Evolutionary conservation across 2,888 invertebrate genomes (phyloP).

Genomic region (Cabera pusaria): DNA sequence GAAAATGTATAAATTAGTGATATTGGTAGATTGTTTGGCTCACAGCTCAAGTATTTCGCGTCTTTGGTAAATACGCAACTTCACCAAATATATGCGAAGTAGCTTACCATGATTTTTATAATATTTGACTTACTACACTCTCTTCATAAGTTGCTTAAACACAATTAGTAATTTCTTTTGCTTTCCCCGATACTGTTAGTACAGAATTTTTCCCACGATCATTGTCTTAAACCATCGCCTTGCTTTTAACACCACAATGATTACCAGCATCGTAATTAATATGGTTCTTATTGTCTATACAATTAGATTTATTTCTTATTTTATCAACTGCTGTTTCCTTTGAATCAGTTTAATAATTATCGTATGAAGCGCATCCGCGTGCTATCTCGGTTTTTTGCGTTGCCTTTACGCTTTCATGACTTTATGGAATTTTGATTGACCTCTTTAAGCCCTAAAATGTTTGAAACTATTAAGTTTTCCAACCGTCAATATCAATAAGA

Average conservation of each 20-base stretch:
- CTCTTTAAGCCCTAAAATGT: no score
- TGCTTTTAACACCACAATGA: slow-evolving; percentile 17
- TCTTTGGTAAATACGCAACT: no score
- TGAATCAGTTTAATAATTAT: neutral
- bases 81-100: no score
- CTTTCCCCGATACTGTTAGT: slow-evolving; percentile 62
- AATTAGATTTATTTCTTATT: slow-evolving; percentile 7
- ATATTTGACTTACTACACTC: no score
- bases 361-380: slow-evolving; percentile 3
- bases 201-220: slow-evolving; percentile 67
- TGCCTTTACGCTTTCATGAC: slow-evolving; percentile 6
- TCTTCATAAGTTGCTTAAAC: no score
- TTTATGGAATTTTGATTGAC: neutral
- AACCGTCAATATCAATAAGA: no score
- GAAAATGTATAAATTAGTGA: no score
- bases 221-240: slow-evolving; percentile 50
- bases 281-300: slow-evolving; percentile 4
- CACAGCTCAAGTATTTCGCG: no score
- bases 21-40: no score
- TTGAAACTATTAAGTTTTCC: no score
- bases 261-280: slow-evolving; percentile 1
- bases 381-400: slow-evolving; percentile 1
- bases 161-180: slow-evolving; percentile 54
- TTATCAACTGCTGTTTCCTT: neutral
- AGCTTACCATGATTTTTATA: no score